Evolutionary conservation across 2,888 invertebrate genomes (phyloP).

Genomic region (Eupeodes luniger): DNA sequence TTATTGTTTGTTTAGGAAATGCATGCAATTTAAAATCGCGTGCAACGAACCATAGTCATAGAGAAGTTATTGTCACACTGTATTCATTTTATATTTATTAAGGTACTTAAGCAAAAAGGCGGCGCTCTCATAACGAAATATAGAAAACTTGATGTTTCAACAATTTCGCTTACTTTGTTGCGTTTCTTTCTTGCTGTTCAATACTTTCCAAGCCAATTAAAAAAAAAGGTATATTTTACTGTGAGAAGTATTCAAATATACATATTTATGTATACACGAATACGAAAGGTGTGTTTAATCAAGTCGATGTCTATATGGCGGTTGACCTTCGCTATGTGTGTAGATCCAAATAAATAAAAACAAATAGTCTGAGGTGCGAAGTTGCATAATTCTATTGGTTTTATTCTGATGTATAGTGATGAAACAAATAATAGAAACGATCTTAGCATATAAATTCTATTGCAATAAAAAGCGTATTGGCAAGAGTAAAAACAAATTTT

Average conservation of each 20-base stretch:
- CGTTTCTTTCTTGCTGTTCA: background rate
- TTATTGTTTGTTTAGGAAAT: no score
- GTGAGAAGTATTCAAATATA: background rate
- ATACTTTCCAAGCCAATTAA: background rate
- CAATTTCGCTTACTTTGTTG: background rate
- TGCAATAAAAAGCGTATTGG: no score
- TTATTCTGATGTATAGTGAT: no score
- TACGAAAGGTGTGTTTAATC: background rate
- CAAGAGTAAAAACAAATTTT: no score
- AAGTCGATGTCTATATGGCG: background rate
- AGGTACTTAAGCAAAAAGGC: background rate
- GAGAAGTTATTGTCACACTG: no score
- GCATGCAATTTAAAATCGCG: no score
- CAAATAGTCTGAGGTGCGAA: background rate
- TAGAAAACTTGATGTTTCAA: background rate
- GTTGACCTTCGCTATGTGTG: background rate
- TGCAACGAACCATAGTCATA: no score
- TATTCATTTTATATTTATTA: no score
- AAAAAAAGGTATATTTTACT: background rate
- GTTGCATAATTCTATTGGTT: background rate
- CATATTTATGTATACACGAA: no score
- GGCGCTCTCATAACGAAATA: background rate
- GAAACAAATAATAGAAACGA: no score
- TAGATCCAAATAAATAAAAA: background rate
- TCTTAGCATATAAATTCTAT: no score